Conservation (phyloP, 37 sponge, comb jelly and placozoan genomes). For the Ephydatia muelleri region DNA sequence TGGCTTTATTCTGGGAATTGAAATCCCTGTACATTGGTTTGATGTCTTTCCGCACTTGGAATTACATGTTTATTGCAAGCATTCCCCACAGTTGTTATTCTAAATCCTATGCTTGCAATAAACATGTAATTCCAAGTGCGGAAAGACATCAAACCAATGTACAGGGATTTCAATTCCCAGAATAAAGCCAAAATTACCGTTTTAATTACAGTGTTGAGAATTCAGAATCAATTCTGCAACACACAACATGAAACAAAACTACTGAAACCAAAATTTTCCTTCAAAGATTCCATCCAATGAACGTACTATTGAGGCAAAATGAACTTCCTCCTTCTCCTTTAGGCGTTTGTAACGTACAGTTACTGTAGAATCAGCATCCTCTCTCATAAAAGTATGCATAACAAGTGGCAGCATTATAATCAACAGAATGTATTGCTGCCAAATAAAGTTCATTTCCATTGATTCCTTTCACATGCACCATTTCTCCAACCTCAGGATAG, state of each 20-base stretch:
- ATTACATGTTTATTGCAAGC: too few species aligned
- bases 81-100: background rate
- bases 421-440: constrained; percentile 13
- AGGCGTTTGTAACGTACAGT: background rate
- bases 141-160: constrained; percentile 1
- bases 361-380: background rate
- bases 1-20: too few species aligned
- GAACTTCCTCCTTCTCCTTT: background rate
- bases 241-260: background rate
- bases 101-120: constrained; percentile 1
- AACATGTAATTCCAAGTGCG: background rate
- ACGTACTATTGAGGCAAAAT: background rate
- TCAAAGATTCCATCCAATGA: background rate
- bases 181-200: background rate
- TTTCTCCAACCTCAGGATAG: background rate
- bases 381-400: constrained; percentile 11
- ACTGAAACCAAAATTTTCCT: constrained; percentile 1
- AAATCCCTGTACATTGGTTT: too few species aligned
- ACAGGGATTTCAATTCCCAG: background rate
- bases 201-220: constrained; percentile 1
- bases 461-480: constrained; percentile 4
- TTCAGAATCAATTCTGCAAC: background rate
- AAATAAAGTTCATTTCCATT: constrained; percentile 7
- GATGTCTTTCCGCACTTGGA: too few species aligned
- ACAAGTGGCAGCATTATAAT: constrained; percentile 2